Evolutionary conservation across 2,113 vertebrate species (phyloP).

Genomic region (Python bivittatus): DNA sequence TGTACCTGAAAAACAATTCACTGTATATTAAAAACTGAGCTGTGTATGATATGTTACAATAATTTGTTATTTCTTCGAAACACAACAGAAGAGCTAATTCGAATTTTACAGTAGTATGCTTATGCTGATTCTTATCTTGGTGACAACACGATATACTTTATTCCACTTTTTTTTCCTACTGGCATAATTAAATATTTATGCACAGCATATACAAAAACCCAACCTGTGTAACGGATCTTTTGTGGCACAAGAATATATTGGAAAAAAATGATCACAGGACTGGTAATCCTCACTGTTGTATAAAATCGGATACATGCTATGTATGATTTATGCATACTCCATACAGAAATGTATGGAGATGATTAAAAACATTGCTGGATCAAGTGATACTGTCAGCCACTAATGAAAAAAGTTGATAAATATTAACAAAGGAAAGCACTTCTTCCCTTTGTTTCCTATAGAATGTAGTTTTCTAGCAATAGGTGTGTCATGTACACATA

Average conservation of each 20-base stretch:
- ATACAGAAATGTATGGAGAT: conserved; percentile 14
- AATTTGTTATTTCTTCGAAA: background rate
- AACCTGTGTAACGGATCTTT: background rate
- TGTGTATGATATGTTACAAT: background rate
- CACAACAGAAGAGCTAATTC: background rate
- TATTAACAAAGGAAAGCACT: conserved; percentile 67
- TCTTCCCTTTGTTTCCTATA: conserved; percentile 69
- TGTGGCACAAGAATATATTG: background rate
- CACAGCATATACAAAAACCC: background rate
- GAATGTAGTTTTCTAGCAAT: conserved; percentile 35
- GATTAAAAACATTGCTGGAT: conserved; percentile 23
- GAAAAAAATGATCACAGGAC: background rate
- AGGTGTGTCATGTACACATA: conserved; percentile 34
- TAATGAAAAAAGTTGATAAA: conserved; percentile 70
- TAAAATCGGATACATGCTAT: background rate
- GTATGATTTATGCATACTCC: conserved; percentile 1
- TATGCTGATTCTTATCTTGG: background rate
- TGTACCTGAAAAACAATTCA: background rate
- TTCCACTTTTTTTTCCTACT: background rate
- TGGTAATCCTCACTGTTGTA: background rate
- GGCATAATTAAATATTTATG: background rate
- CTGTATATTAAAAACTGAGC: background rate
- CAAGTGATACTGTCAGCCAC: conserved; percentile 47
- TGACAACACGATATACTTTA: background rate
- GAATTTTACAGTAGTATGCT: background rate